Conservation (phyloP, 2,888 invertebrate genomes). For the Portevinia maculata region DNA sequence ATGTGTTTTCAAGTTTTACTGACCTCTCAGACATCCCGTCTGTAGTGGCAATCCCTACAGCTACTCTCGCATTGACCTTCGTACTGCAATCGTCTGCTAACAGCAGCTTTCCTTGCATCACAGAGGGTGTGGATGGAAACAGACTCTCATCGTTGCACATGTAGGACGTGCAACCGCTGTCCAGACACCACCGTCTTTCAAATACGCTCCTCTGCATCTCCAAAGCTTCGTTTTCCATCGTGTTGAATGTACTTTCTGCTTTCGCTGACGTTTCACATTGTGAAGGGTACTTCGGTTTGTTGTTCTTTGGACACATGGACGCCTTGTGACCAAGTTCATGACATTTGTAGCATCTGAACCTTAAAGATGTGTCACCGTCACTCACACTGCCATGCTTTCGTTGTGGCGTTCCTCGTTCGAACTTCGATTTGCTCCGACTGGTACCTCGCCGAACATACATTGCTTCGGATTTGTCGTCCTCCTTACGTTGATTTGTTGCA, state of each 20-base stretch:
- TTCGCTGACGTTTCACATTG: too few species aligned
- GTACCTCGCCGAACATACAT: too few species aligned
- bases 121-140: conserved; percentile 6
- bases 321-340: conserved; percentile 30
- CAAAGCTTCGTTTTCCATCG: conserved; percentile 11
- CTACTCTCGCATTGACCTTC: conserved; percentile 18
- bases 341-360: too few species aligned
- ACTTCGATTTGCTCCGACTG: too few species aligned
- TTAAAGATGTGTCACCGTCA: conserved; percentile 24
- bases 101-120: conserved; percentile 9
- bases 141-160: conserved; percentile 39
- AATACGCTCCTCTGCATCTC: conserved; percentile 7
- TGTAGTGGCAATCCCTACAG: conserved; percentile 21
- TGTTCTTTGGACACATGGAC: conserved; percentile 10
- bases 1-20: conserved; percentile 31
- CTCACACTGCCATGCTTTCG: conserved; percentile 1
- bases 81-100: conserved; percentile 3
- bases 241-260: conserved; percentile 21
- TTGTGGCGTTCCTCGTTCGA: too few species aligned
- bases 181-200: neutral
- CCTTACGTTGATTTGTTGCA: conserved; percentile 1
- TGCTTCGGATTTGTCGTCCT: too few species aligned
- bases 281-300: too few species aligned
- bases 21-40: neutral
- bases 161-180: conserved; percentile 42